Evolutionary conservation across 1,140 invertebrate genomes (phyloP), one percentile per base, ranked within the genome.

Genomic region (Anoplolepis gracilipes): DNA sequence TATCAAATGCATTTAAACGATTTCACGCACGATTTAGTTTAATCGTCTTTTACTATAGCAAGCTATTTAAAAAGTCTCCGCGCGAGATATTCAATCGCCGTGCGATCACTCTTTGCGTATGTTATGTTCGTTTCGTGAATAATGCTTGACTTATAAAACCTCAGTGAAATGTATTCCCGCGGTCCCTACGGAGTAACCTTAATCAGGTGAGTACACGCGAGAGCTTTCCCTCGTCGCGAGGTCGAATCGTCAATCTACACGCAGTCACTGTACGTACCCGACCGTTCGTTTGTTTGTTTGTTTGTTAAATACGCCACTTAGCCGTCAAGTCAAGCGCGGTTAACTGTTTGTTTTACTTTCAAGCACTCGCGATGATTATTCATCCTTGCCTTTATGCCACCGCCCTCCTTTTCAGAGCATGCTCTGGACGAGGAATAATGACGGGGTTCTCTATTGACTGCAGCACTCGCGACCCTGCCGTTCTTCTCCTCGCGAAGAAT

Each of bases 291-390:
- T 76, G 59, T 75, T 78, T 67, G 62, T 78, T 78, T 61, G 88
- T 90, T 90, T 85, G 90, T 91, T 92, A 91, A 93, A 93, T 91
- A 93, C 86, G 91, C 92, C 92, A 94, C 93, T 94, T 94, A 91
- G 90, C 90, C 87, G 91, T 91, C 92, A 92, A 93, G 90, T 93
- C 90, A 84, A 92, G 92, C 90, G 76, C 64, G 89, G 88, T 91
- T 94, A 92, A 87, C 92, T 94, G 93, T 93, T 93, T 93, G 93
- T 94, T 93, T 93, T 93, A 90, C 91, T 92, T 92, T 92, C 82
- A 88, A 93, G 91, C 87, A 93, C 93, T 93, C 88, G 91, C 78
- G 88, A 94, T 94, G 93, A 94, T 94, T 94, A 94, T 94, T 94
- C 93, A 94, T 93, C 91, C 89, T 86, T 91, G 88, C 91, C 87